Evolutionary conservation across 2,113 vertebrate species (phyloP).

Genomic region (Gulo gulo): DNA sequence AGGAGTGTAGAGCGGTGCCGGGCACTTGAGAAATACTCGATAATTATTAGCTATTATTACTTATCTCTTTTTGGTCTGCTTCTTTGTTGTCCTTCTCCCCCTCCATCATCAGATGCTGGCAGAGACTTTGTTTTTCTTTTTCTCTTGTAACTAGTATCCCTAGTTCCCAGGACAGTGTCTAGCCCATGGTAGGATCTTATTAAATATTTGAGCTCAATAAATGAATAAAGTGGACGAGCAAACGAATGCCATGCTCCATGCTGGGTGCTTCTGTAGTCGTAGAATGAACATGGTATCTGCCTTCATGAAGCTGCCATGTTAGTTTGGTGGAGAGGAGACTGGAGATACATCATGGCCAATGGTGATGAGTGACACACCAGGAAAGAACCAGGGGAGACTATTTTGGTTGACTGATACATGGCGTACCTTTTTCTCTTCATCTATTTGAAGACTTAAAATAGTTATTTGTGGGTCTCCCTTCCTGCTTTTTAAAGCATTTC

Average conservation of each 20-base stretch:
- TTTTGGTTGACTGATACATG: not conserved
- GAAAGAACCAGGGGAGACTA: not conserved
- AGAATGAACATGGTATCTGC: no score
- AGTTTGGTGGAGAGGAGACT: not conserved
- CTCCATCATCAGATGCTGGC: not conserved
- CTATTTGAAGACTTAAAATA: not conserved
- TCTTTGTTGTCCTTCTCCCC: not conserved
- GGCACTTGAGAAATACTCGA: not conserved
- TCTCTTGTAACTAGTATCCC: not conserved
- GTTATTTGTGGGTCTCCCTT: not conserved
- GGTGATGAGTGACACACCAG: not conserved
- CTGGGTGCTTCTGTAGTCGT: not conserved
- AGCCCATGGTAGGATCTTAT: not conserved
- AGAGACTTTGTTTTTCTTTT: not conserved
- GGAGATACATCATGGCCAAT: not conserved
- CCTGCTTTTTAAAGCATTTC: constrained; percentile 28
- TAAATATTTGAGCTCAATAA: not conserved
- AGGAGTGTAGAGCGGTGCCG: not conserved
- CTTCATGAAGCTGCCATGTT: not conserved
- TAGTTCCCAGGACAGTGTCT: not conserved
- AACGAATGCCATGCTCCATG: not conserved
- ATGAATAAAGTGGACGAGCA: not conserved
- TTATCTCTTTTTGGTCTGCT: not conserved
- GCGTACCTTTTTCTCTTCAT: not conserved
- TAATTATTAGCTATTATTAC: not conserved